phyloP scores from a whole-genome alignment of 1,140 invertebrate species.

The Leptinotarsa texana region DNA sequence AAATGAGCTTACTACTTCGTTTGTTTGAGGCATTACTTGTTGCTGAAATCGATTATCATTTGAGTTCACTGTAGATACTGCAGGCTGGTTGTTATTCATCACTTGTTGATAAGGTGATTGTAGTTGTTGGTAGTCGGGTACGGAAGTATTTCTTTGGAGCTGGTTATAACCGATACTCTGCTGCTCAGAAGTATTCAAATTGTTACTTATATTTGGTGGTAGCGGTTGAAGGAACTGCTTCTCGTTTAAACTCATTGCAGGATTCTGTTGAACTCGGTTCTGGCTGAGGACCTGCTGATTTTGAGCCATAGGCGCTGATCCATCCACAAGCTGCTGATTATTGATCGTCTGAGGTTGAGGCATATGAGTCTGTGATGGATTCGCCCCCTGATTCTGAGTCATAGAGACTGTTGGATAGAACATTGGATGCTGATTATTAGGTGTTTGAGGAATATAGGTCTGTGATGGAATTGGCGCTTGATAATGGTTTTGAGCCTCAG shows the following conservation, averaged over 20 bases:
- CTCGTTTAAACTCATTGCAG: no score
- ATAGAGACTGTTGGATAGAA: not conserved
- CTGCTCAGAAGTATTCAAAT: no score
- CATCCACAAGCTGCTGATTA: not conserved
- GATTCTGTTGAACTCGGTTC: not conserved
- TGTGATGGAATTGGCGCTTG: not conserved
- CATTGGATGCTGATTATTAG: not conserved
- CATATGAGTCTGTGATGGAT: no score
- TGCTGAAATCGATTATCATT: no score
- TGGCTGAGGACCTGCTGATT: not conserved
- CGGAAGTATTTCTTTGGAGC: no score
- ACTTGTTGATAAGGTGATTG: not conserved
- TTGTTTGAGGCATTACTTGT: no score
- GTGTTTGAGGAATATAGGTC: no score
- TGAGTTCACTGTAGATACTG: no score
- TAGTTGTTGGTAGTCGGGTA: not conserved
- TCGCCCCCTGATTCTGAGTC: not conserved
- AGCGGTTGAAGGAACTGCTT: no score
- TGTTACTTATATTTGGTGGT: no score
- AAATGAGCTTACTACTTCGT: no score
- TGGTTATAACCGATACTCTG: no score
- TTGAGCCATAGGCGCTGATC: not conserved
- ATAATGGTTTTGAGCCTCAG: not conserved
- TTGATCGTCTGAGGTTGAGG: not conserved
- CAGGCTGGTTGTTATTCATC: not conserved